Percentiles rank a stretch among this genome's conserved stretches.
Conservation (phyloP, 2,888 invertebrate genomes). For the Gisinianus flammeolus region DNA sequence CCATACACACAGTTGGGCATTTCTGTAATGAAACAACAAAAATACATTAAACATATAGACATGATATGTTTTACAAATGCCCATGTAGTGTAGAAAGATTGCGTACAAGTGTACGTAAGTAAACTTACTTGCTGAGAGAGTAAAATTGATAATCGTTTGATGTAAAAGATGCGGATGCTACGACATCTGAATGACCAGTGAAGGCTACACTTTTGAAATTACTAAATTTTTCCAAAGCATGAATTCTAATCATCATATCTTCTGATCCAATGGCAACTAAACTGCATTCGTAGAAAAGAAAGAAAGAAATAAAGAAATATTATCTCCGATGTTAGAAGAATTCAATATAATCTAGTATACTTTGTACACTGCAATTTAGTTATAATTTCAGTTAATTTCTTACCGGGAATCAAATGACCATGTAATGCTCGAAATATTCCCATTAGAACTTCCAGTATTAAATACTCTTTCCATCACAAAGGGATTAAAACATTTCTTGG, state of each 20-base stretch:
- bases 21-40: constrained; percentile 63
- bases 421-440: constrained; percentile 83
- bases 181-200: constrained; percentile 82
- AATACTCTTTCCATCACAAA: constrained; percentile 85
- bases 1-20: constrained; percentile 87
- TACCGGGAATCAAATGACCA: constrained; percentile 91
- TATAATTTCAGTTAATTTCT: too few relatives aligned
- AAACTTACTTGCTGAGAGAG: constrained; percentile 69
- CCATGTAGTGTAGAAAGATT: too few relatives aligned
- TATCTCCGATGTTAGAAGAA: neutral
- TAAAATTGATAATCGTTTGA: constrained; percentile 81
- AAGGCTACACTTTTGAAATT: constrained; percentile 80
- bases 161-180: constrained; percentile 89
- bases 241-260: constrained; percentile 84
- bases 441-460: constrained; percentile 73
- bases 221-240: constrained; percentile 74
- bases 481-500: constrained; percentile 84
- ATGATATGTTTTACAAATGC: too few relatives aligned
- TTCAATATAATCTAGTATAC: too few relatives aligned
- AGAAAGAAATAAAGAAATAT: neutral
- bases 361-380: too few relatives aligned
- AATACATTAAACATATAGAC: neutral
- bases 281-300: constrained; percentile 60
- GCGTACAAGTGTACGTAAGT: too few relatives aligned
- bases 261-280: constrained; percentile 88